These are phyloP conservation scores for Peromyscus melanophrys DNA, from an alignment of 2,797 vertebrate species.

Conservation along the genomic window DNA sequence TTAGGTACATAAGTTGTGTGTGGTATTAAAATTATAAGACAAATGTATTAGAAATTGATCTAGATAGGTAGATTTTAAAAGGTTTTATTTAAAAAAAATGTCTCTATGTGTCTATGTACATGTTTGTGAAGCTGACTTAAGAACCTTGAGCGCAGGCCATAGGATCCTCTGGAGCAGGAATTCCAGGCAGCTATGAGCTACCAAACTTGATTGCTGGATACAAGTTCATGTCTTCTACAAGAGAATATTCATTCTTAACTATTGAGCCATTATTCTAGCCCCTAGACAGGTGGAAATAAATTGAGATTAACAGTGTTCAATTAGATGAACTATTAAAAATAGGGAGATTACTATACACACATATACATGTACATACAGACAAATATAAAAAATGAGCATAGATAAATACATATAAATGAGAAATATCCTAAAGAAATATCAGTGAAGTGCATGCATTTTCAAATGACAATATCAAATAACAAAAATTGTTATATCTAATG, in stretches of 20 bases:
- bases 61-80: background rate
- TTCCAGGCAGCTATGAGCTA: background rate
- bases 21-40: background rate
- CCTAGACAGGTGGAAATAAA: background rate
- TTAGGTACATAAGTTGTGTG: background rate
- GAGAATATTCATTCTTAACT: background rate
- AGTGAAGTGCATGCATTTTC: background rate
- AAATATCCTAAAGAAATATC: background rate
- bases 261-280: too few relatives aligned
- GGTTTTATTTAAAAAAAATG: background rate
- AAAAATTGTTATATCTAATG: background rate
- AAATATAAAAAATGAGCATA: background rate
- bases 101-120: background rate
- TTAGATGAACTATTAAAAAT: slow-evolving; percentile 38
- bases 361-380: background rate
- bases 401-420: background rate
- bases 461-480: slow-evolving; percentile 9
- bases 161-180: background rate
- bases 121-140: background rate
- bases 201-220: background rate
- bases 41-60: background rate
- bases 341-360: background rate
- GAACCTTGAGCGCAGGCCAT: background rate
- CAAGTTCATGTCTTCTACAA: background rate
- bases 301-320: background rate